A percentile compares a stretch with the other conserved stretches of the same genome.
phyloP scores from a whole-genome alignment of 1,140 invertebrate genomes.

The Caenorhabditis brenneri region DNA sequence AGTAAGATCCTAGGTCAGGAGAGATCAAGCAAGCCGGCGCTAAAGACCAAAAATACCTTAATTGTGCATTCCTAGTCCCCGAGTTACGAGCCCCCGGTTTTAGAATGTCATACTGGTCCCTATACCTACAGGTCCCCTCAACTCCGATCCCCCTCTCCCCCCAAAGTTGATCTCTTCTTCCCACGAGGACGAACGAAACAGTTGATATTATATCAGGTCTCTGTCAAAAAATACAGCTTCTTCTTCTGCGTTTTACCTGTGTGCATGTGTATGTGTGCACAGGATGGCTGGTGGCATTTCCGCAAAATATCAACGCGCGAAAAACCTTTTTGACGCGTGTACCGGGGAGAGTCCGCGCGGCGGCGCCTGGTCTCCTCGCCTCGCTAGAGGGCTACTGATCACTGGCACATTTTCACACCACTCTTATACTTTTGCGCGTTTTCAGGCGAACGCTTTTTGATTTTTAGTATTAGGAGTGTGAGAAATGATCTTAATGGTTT shows the following conservation, averaged over 20 bases:
- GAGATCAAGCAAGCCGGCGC: no score
- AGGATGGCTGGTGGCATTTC: conserved; percentile 6
- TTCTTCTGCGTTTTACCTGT: neutral
- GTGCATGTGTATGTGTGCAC: neutral
- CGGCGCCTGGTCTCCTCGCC: neutral
- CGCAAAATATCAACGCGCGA: conserved; percentile 41
- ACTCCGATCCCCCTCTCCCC: no score
- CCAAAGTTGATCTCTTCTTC: neutral
- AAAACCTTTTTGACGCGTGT: conserved; percentile 41
- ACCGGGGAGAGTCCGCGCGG: conserved; percentile 25
- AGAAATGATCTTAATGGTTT: neutral
- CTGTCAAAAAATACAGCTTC: conserved; percentile 23
- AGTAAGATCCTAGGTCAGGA: no score
- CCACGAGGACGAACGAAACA: neutral
- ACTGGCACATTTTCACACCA: neutral
- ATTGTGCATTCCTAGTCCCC: no score
- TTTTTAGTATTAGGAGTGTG: neutral
- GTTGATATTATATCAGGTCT: conserved; percentile 12
- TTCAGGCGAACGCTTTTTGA: no score
- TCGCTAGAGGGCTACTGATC: neutral
- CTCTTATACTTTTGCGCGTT: conserved; percentile 13
- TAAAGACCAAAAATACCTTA: no score
- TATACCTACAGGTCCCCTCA: no score
- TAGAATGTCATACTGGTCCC: no score
- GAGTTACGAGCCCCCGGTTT: no score